These are phyloP conservation scores for Trichosurus vulpecula DNA, from an alignment of 2,797 vertebrate genomes.

Conservation along the genomic window DNA sequence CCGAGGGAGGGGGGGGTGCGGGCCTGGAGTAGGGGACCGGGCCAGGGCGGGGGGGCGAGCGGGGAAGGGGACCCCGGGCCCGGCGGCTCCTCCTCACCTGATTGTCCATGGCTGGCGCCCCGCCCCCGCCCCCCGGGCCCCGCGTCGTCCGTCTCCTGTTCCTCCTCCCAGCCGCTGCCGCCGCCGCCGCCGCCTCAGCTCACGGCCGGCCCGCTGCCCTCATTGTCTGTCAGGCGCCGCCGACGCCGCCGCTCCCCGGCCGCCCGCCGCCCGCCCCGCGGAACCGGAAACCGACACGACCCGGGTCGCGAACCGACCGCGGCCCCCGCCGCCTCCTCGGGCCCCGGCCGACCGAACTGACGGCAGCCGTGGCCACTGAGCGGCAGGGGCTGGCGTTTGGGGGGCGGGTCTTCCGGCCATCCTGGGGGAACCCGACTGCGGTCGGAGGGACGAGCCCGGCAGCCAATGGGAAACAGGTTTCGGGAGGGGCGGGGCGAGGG, in stretches of 20 bases:
- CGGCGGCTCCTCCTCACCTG: constrained; percentile 81
- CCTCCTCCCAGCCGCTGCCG: constrained; percentile 65
- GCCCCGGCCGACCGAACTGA: constrained; percentile 48
- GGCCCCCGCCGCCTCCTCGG: constrained; percentile 67
- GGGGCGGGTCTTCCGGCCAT: constrained; percentile 69
- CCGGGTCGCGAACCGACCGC: constrained; percentile 71
- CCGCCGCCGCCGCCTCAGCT: constrained; percentile 63
- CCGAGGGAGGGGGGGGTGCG: background rate
- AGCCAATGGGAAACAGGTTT: constrained; percentile 63
- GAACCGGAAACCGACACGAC: constrained; percentile 72
- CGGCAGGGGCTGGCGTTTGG: fast-evolving
- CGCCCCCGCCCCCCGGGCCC: constrained; percentile 80
- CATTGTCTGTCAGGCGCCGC: constrained; percentile 83
- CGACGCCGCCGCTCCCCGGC: constrained; percentile 74
- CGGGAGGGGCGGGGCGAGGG: constrained; percentile 51
- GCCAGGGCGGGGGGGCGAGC: background rate
- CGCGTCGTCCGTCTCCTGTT: constrained; percentile 73
- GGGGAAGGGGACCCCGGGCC: constrained; percentile 2
- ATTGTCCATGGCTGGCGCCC: constrained; percentile 85
- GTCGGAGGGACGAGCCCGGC: background rate
- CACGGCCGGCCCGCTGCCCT: constrained; percentile 78
- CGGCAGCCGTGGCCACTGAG: constrained; percentile 61
- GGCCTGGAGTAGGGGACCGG: constrained; percentile 2
- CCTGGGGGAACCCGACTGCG: constrained; percentile 24
- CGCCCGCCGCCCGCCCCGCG: constrained; percentile 77